A percentile compares a stretch with the other conserved stretches of the same genome.
Conservation (phyloP, 2,888 invertebrate species). For the Lepeophtheirus nordmannii region DNA sequence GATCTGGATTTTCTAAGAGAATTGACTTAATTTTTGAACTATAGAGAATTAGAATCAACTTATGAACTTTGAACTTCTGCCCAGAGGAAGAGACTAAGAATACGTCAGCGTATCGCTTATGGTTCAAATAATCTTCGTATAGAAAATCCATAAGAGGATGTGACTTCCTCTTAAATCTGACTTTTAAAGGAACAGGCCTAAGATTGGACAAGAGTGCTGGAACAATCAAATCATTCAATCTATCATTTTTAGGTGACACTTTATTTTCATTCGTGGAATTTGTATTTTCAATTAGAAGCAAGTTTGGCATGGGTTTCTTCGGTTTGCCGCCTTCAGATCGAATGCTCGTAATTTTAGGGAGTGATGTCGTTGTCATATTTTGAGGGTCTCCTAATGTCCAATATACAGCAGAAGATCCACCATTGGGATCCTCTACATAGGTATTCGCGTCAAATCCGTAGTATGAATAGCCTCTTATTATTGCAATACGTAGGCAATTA, state of each 20-base stretch:
- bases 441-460: conserved; percentile 12
- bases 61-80: conserved; percentile 4
- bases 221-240: background rate
- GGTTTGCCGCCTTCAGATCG: background rate
- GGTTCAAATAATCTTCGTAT: conserved; percentile 1
- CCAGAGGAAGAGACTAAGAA: background rate
- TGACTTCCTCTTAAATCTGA: background rate
- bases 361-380: background rate
- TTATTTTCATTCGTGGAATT: background rate
- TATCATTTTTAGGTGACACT: background rate
- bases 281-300: conserved; percentile 5
- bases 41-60: background rate
- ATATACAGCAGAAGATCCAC: conserved; percentile 2
- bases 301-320: conserved; percentile 11
- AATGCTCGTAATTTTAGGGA: background rate
- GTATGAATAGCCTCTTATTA: conserved; percentile 12
- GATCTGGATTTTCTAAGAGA: background rate
- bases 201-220: background rate
- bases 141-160: background rate
- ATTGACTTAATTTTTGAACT: background rate
- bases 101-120: background rate
- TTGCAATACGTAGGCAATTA: conserved; percentile 22
- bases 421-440: conserved; percentile 14
- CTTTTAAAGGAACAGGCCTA: background rate
- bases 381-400: background rate